These are phyloP conservation scores for Conomelus anceps DNA, from an alignment of 2,888 invertebrate genomes.

Conservation along the genomic window DNA sequence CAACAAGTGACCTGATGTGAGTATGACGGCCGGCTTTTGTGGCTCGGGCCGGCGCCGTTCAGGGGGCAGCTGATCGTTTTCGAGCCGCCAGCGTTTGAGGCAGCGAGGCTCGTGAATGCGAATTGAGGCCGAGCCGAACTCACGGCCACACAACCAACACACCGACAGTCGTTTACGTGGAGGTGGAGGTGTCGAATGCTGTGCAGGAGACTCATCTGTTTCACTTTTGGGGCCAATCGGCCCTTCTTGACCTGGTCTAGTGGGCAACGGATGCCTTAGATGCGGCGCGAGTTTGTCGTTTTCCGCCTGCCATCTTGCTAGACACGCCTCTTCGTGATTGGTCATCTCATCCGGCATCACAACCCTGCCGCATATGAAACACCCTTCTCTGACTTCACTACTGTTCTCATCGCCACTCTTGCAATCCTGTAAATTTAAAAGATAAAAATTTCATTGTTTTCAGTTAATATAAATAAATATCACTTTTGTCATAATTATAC, in stretches of 20 bases:
- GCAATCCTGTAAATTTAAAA: neutral
- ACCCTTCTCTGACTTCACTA: conserved; percentile 36
- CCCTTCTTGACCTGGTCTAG: conserved; percentile 41
- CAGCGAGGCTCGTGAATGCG: conserved; percentile 61
- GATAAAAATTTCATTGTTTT: no score
- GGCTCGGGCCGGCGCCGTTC: conserved; percentile 50
- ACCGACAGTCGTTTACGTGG: conserved; percentile 38
- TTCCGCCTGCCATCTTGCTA: conserved; percentile 54
- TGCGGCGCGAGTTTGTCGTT: conserved; percentile 51
- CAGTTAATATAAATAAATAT: neutral
- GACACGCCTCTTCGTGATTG: conserved; percentile 61
- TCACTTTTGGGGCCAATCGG: neutral
- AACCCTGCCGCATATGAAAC: conserved; percentile 58
- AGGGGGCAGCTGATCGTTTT: conserved; percentile 54
- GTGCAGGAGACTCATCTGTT: neutral
- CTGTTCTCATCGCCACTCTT: conserved; percentile 5
- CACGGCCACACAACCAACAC: conserved; percentile 59
- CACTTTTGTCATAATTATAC: no score
- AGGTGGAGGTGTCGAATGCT: neutral
- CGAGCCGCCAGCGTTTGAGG: conserved; percentile 54
- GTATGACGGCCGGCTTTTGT: conserved; percentile 48
- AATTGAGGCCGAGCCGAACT: conserved; percentile 56
- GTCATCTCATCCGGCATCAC: conserved; percentile 57
- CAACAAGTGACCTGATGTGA: conserved; percentile 24
- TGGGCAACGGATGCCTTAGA: conserved; percentile 45